Evolutionary conservation across 2,113 vertebrate species (phyloP), one percentile per base, ranked within the genome.

Genomic region (Tretioscincus oriximinensis): DNA sequence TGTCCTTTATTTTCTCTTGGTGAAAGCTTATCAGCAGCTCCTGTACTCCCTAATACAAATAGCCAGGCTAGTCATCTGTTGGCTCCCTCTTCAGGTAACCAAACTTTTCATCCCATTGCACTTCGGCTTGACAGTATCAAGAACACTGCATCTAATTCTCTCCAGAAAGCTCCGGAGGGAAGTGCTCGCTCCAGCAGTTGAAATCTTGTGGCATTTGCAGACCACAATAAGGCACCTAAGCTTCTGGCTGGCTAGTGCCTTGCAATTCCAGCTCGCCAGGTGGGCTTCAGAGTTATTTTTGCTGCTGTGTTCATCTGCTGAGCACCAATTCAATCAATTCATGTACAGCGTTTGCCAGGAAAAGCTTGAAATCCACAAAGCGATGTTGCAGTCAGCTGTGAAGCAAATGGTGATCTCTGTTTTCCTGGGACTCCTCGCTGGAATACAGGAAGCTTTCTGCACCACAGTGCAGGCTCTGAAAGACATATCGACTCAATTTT

Each of bases 361-460:
- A 41, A 76, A 83, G 29, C 54, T 18, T 63, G 47, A 73, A 78
- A 80, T 16, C 31, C 5, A 41, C 47, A 61, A 83, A n/a, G 51
- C 66, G 41, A 75, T 29, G 10, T 31, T 87, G 47, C 73, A 47
- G 9, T 7, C 2, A 7, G 29, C 75, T 3, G 45, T 85, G 54
- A 63, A 77, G 47, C 82, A 77, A 16, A 49, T 49, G 4, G 72
- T 49, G 1, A 8, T 76, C 29, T 81, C 80, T 4, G 73, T 85
- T 21, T 76, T 88, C 24, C 60, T 83, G 64, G 3, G n/a, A 77
- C 70, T 80, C 74, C 81, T 85, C 1, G 64, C 81, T 58, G 70
- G 72, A 26, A 7, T 84, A 41, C 65, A 60, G 49, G 69, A 41
- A 20, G 73, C 76, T 21, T 2, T 29, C 29, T 22, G 9, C 22